Conservation (phyloP, 2,797 vertebrate species). For the Mallotus villosus region DNA sequence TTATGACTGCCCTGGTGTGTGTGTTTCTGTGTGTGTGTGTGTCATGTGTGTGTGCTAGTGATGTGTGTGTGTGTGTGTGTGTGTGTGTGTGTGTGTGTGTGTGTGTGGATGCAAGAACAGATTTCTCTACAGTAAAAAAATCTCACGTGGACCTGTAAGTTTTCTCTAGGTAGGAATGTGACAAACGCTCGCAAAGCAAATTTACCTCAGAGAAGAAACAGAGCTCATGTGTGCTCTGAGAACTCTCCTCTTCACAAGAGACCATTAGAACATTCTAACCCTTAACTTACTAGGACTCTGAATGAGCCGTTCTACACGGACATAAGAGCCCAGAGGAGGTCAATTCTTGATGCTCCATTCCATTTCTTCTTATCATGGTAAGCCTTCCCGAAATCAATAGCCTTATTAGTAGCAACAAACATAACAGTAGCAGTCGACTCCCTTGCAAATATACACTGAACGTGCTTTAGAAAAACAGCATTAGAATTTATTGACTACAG, state of each 20-base stretch:
- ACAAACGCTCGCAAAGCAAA: conserved; percentile 47
- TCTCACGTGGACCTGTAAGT: conserved; percentile 49
- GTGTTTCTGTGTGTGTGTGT: conserved; percentile 21
- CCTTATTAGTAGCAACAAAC: conserved; percentile 61
- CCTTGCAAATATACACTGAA: too few relatives aligned
- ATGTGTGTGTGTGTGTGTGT: conserved; percentile 22
- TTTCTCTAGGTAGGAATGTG: conserved; percentile 62
- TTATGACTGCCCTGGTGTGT: conserved; percentile 27
- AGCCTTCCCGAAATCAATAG: conserved; percentile 67
- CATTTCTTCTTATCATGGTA: conserved; percentile 72
- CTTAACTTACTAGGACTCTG: not conserved
- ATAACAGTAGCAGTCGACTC: conserved; percentile 39
- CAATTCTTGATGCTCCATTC: conserved; percentile 65
- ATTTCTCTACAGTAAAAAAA: conserved; percentile 34
- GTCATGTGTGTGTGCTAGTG: conserved; percentile 29
- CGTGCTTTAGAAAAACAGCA: too few relatives aligned
- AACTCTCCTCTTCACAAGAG: conserved; percentile 14
- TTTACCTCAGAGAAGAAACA: conserved; percentile 2
- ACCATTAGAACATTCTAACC: not conserved
- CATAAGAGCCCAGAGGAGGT: not conserved
- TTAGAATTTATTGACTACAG: not conserved
- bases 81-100: conserved; percentile 8
- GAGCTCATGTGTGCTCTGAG: conserved; percentile 32
- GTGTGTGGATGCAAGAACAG: not conserved
- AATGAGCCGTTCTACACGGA: too few relatives aligned